Conservation (phyloP, 2,113 vertebrate genomes). For the Barbus barbus region DNA sequence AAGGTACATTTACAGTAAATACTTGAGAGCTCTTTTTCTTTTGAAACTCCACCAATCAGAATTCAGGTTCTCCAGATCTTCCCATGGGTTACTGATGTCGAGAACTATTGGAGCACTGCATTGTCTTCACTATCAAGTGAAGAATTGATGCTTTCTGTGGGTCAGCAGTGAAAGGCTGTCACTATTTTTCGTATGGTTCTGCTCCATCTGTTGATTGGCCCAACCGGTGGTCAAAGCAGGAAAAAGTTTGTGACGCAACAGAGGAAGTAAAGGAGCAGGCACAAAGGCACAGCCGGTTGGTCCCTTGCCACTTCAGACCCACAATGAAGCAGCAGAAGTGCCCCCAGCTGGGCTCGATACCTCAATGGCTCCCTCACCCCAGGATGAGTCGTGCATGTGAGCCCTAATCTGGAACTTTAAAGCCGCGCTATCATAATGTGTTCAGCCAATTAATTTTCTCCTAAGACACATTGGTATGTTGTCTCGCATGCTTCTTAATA, state of each 20-base stretch:
- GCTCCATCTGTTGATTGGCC: constrained; percentile 56
- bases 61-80: constrained; percentile 11
- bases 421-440: constrained; percentile 45
- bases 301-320: constrained; percentile 39
- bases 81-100: constrained; percentile 36
- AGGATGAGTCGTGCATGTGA: too few relatives aligned
- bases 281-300: constrained; percentile 51
- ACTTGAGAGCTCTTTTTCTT: background rate
- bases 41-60: constrained; percentile 1
- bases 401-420: too few relatives aligned
- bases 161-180: constrained; percentile 37
- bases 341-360: constrained; percentile 47
- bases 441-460: constrained; percentile 42
- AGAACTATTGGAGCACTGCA: constrained; percentile 43
- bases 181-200: constrained; percentile 31
- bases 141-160: constrained; percentile 43
- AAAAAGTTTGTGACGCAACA: constrained; percentile 51
- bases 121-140: constrained; percentile 42
- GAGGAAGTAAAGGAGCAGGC: constrained; percentile 49
- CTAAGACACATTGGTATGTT: constrained; percentile 32
- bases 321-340: constrained; percentile 51
- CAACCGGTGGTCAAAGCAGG: constrained; percentile 50
- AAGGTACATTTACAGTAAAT: constrained; percentile 14
- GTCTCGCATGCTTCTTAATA: background rate
- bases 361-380: constrained; percentile 51